Percentiles rank a stretch among this genome's conserved stretches.
These are phyloP conservation scores for Garra rufa DNA, from an alignment of 2,113 vertebrate genomes.

Conservation along the genomic window DNA sequence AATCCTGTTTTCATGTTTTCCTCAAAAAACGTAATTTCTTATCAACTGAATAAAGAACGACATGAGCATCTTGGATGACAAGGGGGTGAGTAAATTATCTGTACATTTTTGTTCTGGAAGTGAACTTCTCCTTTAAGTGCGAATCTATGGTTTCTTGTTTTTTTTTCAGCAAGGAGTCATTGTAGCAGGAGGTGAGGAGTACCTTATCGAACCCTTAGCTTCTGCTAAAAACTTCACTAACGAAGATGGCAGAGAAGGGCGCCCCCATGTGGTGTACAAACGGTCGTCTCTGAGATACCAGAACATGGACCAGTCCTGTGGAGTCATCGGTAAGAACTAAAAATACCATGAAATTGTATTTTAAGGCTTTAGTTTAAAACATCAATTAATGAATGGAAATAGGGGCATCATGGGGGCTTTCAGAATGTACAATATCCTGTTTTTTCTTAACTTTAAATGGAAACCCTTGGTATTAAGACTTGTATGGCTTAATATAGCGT, in stretches of 20 bases:
- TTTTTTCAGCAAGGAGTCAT: conserved; percentile 93
- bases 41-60: too few species aligned
- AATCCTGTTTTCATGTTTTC: too few species aligned
- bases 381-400: not conserved
- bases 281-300: conserved; percentile 92
- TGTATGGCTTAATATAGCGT: too few species aligned
- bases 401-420: not conserved
- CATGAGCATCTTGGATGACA: too few species aligned
- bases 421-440: not conserved
- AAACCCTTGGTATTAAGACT: too few species aligned
- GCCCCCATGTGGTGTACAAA: conserved; percentile 96
- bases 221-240: conserved; percentile 77
- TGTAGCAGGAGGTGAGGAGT: conserved; percentile 92
- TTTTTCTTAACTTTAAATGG: not conserved
- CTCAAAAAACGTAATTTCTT: too few species aligned
- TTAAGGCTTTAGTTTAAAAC: not conserved
- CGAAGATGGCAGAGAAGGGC: conserved; percentile 80
- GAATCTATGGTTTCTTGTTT: conserved; percentile 49
- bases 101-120: too few species aligned
- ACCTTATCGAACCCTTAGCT: conserved; percentile 93
- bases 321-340: conserved; percentile 86
- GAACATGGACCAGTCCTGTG: conserved; percentile 95
- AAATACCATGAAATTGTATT: not conserved
- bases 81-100: too few species aligned
- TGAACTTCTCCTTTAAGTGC: too few species aligned